Evolutionary conservation across 2,888 invertebrate species (phyloP), one percentile per base, ranked within the genome.

Genomic region (Cantharis nigra): DNA sequence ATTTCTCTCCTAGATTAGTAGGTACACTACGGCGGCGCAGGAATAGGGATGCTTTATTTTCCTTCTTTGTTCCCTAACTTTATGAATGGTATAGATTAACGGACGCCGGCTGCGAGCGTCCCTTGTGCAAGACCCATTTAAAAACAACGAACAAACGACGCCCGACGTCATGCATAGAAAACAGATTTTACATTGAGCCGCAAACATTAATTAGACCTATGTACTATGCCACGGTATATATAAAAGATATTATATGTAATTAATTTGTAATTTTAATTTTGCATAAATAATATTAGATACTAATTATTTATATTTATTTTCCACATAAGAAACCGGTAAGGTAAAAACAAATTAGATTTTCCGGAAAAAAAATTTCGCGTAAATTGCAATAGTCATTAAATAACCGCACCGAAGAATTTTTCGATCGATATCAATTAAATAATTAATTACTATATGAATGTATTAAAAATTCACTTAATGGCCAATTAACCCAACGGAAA

Each of bases 401-500:
- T 10, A 64, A 64, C 10, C 13, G 65, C n/a, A n/a, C 7, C 5
- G n/a, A 49, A n/a, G n/a, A n/a, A 49, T n/a, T 49, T 49, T n/a
- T 11, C 16, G n/a, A 49, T 49, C 49, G 49, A 49, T 49, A 49
- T 9, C 49, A 49, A 74, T 74, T 78, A 78, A 76, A 65, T 74
- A 80, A 78, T 74, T 78, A 75, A 78, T 76, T 78, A 78, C 70
- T n/a, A n/a, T n/a, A n/a, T n/a, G n/a, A n/a, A 30, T 33, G 73
- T 70, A 78, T 78, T 78, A 69, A 78, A 26, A 78, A 70, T 79
- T 71, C 70, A 75, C 79, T 78, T 79, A 79, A 79, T 79, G 74
- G 78, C 71, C 79, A 79, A 79, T 79, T 79, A 79, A 78, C 13
- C 71, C 71, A 76, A 76, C 79, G 79, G 79, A 79, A 79, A 76